Conservation (phyloP, 2,888 invertebrate genomes). For the Orthosia gothica region DNA sequence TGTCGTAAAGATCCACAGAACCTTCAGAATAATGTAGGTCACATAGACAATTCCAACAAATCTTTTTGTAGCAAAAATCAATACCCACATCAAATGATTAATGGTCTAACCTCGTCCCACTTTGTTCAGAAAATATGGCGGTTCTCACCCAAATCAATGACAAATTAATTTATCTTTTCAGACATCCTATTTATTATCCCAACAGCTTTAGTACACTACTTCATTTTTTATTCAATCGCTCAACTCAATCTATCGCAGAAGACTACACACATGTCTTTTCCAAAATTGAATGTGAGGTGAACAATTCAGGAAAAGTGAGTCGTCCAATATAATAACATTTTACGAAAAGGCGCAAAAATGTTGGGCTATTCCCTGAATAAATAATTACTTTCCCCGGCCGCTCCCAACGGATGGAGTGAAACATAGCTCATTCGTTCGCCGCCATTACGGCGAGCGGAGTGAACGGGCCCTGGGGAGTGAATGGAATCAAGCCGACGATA, state of each 20-base stretch:
- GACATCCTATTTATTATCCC: slow-evolving; percentile 15
- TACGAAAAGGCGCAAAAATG: slow-evolving; percentile 29
- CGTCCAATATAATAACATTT: slow-evolving; percentile 19
- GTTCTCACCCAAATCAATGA: slow-evolving; percentile 26
- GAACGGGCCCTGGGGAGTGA: slow-evolving; percentile 63
- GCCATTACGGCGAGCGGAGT: slow-evolving; percentile 59
- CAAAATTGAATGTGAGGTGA: not conserved
- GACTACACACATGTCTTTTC: not conserved
- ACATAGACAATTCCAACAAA: slow-evolving; percentile 18
- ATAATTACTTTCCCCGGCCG: slow-evolving; percentile 52
- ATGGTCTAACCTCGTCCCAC: slow-evolving; percentile 36
- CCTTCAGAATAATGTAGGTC: slow-evolving; percentile 36
- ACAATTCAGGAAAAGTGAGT: slow-evolving; percentile 4
- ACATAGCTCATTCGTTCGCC: slow-evolving; percentile 55
- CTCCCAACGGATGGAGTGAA: slow-evolving; percentile 42
- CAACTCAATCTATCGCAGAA: not conserved
- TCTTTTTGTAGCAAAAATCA: slow-evolving; percentile 43
- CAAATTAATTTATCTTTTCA: slow-evolving; percentile 23
- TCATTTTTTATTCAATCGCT: not conserved
- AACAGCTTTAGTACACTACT: not conserved
- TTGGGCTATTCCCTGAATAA: slow-evolving; percentile 59
- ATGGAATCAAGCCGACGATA: slow-evolving; percentile 59
- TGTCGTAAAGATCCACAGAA: slow-evolving; percentile 5
- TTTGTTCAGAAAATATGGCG: slow-evolving; percentile 34
- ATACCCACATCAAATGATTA: slow-evolving; percentile 39